A percentile compares a stretch with the other conserved stretches of the same genome.
These are phyloP conservation scores for Lytechinus pictus DNA, from an alignment of 35 echinoderm and acorn worm genomes.

Conservation along the genomic window DNA sequence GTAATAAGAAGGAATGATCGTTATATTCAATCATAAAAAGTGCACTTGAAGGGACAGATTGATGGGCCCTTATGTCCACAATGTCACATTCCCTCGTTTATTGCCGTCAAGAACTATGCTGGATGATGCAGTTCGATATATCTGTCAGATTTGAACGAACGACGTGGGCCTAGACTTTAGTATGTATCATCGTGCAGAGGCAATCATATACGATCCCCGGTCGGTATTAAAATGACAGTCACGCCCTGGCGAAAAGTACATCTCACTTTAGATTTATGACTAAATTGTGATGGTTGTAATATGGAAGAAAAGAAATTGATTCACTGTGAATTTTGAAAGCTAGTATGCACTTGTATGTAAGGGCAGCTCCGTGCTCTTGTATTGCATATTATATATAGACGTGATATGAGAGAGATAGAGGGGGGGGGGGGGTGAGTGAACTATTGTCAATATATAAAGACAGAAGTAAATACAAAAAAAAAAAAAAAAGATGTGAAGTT, in stretches of 20 bases:
- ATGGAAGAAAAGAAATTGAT: neutral
- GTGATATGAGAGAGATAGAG: neutral
- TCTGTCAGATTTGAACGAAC: neutral
- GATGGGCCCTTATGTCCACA: neutral
- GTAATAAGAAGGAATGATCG: neutral
- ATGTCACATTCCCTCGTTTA: conserved; percentile 11
- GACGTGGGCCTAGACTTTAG: neutral
- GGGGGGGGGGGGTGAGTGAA: neutral
- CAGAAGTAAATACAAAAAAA: neutral
- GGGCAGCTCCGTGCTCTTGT: no score
- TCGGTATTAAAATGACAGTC: neutral
- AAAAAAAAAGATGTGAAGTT: neutral
- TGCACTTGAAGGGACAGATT: neutral
- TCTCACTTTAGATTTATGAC: neutral
- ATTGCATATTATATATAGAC: neutral
- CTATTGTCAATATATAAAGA: neutral
- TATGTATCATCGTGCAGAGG: neutral
- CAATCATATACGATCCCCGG: neutral
- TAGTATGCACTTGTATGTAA: no score
- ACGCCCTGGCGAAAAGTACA: neutral
- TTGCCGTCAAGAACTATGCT: neutral
- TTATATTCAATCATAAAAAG: neutral
- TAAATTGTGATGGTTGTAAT: neutral
- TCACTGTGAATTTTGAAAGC: neutral
- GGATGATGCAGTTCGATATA: neutral